Percentiles rank a stretch among this genome's conserved stretches.
Evolutionary conservation across 1,140 invertebrate genomes (phyloP).

Genomic region (Lasaia peninsularis): DNA sequence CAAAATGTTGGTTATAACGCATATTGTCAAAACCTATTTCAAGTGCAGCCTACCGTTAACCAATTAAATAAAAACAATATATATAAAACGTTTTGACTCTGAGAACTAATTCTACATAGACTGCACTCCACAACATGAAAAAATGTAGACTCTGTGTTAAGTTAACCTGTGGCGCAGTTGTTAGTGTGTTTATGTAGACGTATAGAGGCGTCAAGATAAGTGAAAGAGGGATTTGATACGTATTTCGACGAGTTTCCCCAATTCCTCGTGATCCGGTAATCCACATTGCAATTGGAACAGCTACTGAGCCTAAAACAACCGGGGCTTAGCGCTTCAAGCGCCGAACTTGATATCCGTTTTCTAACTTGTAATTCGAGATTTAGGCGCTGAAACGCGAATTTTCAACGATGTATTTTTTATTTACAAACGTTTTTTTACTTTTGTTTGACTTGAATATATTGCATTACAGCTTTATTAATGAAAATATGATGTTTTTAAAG

Average conservation of each 20-base stretch:
- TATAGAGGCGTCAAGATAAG: slow-evolving; percentile 48
- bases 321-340: slow-evolving; percentile 62
- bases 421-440: no score
- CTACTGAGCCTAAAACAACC: slow-evolving; percentile 52
- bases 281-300: slow-evolving; percentile 62
- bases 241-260: slow-evolving; percentile 55
- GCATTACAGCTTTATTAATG: no score
- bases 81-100: no score
- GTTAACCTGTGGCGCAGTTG: slow-evolving; percentile 32
- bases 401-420: slow-evolving; percentile 37
- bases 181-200: slow-evolving; percentile 30
- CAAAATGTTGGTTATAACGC: no score
- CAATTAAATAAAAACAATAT: no score
- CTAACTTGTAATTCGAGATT: slow-evolving; percentile 68
- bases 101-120: no score
- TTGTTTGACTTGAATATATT: no score
- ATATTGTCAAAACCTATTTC: no score
- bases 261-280: slow-evolving; percentile 51
- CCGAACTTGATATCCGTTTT: slow-evolving; percentile 60
- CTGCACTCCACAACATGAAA: background rate
- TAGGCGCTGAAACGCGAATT: slow-evolving; percentile 69
- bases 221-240: slow-evolving; percentile 60
- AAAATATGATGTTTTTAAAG: no score
- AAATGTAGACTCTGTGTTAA: slow-evolving; percentile 16
- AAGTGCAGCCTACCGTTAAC: no score